Evolutionary conservation across 2,113 vertebrate species (phyloP).

Genomic region (Gorsachius goisagi): DNA sequence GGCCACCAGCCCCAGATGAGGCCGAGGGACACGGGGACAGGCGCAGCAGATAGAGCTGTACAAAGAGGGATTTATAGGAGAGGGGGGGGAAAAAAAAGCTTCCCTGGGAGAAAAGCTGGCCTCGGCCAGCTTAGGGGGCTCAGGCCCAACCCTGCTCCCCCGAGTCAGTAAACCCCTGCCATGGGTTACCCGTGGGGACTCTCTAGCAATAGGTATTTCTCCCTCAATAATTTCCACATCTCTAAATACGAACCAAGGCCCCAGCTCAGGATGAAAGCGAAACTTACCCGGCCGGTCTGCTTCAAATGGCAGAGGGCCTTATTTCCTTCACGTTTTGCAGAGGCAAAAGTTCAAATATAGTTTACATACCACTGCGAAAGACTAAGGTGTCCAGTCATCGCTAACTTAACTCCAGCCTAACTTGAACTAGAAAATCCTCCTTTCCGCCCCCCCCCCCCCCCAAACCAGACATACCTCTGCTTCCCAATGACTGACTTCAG

Average conservation of each 20-base stretch:
- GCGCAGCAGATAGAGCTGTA: background rate
- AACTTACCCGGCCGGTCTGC: constrained; percentile 2
- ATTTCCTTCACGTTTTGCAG: background rate
- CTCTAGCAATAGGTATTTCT: background rate
- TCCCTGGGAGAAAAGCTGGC: background rate
- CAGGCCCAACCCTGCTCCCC: background rate
- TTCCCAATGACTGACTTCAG: background rate
- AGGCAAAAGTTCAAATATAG: constrained; percentile 59
- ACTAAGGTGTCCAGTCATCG: background rate
- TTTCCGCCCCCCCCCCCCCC: no score
- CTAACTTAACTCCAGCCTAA: background rate
- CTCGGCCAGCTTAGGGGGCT: background rate
- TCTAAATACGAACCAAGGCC: background rate
- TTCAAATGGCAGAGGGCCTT: background rate
- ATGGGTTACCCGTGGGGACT: background rate
- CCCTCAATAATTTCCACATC: background rate
- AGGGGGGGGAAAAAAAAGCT: background rate
- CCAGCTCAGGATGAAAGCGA: constrained; percentile 23
- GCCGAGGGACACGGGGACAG: background rate
- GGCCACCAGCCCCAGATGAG: background rate
- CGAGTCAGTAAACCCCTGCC: background rate
- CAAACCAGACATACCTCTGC: background rate
- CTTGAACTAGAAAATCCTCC: background rate
- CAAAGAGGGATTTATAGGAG: background rate
- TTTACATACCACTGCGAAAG: constrained; percentile 34